Evolutionary conservation across 2,888 invertebrate genomes (phyloP), one percentile per base, ranked within the genome.

Genomic region (Monoplex corrugatus): DNA sequence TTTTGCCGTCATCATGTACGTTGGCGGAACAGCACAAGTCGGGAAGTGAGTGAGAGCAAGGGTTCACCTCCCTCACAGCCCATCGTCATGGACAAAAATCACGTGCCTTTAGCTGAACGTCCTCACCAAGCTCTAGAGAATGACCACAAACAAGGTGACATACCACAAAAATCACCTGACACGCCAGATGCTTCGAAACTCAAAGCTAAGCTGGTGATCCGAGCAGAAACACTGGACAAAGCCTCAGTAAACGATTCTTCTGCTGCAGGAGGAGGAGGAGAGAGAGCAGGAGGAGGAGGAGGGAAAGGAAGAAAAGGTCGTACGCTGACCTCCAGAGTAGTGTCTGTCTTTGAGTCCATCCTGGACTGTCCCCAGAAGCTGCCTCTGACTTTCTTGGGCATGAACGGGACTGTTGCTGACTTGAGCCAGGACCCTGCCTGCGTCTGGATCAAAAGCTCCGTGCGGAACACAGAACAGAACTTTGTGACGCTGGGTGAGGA

Each of bases 401-500:
- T 86, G 86, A 32, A 63, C 38, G 63, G 68, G 40, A 50, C 3
- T 40, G 28, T 16, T 13, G 86, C n/a, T 63, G 86, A 86, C 68
- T 68, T 86, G 5, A n/a, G n/a, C n/a, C 86, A 68, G 86, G 63
- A 86, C 43, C 86, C 86, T 2, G 68, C 43, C 40, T 86, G 86
- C 43, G 8, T 6, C 68, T 86, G 86, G 86, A 68, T 86, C 40
- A 40, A 40, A 3, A 2, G 28, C 28, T 68, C 86, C 43, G 63
- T 40, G 35, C 13, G 86, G n/a, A 86, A 86, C 86, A 80, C 84
- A 8, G 86, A 87, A 10, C 89, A 86, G 10, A 86, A 82, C 40
- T 86, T 88, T 19, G 90, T 89, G 19, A 32, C 57, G 19, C 89
- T 90, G 78, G 86, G 45, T 10, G 44, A 82, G 10, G 85, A 85